Conservation (phyloP, 2,888 invertebrate genomes). For the Acleris literana region DNA sequence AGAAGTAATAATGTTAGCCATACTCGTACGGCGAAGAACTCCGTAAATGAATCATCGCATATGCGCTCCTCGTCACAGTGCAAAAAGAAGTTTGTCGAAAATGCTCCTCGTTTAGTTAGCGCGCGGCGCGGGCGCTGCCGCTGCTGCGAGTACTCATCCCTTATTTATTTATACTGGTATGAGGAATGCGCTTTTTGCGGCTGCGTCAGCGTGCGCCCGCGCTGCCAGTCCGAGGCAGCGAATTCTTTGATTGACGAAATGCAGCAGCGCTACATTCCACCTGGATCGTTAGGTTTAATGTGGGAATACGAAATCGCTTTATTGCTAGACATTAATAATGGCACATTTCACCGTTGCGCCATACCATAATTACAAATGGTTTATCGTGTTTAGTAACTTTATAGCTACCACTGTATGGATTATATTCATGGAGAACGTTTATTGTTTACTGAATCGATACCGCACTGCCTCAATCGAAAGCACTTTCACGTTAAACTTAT, state of each 20-base stretch:
- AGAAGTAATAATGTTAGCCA: constrained; percentile 80
- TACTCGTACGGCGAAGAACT: constrained; percentile 77
- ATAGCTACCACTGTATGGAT: too few relatives aligned
- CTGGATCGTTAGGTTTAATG: constrained; percentile 68
- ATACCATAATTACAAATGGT: constrained; percentile 1
- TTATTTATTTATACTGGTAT: constrained; percentile 82
- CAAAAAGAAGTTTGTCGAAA: constrained; percentile 83
- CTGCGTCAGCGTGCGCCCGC: constrained; percentile 67
- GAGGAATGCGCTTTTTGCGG: constrained; percentile 76
- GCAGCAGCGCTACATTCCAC: constrained; percentile 68
- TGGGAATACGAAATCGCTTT: constrained; percentile 38
- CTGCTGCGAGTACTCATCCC: constrained; percentile 74
- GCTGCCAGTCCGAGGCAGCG: constrained; percentile 62
- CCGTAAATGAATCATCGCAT: constrained; percentile 82
- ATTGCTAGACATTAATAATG: constrained; percentile 33
- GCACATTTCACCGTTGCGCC: constrained; percentile 42
- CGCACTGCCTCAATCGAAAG: too few relatives aligned
- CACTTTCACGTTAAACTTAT: too few relatives aligned
- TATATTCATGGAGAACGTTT: too few relatives aligned
- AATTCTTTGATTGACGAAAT: constrained; percentile 80
- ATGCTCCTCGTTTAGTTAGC: constrained; percentile 73
- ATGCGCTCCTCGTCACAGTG: constrained; percentile 76
- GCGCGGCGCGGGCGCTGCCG: constrained; percentile 52
- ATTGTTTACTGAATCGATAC: too few relatives aligned
- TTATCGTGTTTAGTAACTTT: neutral